Conservation (phyloP, 1,140 invertebrate species). For the Ceratoteleas bidentatus region DNA sequence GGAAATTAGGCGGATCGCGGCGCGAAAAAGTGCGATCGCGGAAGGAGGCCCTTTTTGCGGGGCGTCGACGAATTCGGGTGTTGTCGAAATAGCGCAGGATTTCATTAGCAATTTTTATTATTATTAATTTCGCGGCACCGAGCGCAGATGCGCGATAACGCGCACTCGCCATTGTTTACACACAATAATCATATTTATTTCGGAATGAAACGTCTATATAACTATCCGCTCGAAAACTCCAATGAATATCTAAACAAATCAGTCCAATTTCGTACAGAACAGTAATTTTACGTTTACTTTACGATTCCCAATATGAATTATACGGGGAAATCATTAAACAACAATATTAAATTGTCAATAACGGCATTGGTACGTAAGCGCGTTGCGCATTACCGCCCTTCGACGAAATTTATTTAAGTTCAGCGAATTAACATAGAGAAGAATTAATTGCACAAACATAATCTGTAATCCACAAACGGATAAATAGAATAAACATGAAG, state of each 20-base stretch:
- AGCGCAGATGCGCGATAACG: neutral
- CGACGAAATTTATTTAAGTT: constrained; percentile 43
- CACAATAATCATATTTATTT: constrained; percentile 30
- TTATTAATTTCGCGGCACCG: too few relatives aligned
- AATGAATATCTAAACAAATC: constrained; percentile 43
- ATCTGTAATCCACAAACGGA: constrained; percentile 31
- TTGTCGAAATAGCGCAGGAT: too few relatives aligned
- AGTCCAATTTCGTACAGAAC: constrained; percentile 32
- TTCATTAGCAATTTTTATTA: neutral
- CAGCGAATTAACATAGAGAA: constrained; percentile 39
- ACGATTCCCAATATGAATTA: constrained; percentile 28
- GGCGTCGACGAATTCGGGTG: too few relatives aligned
- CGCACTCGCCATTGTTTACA: too few relatives aligned
- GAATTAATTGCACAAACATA: constrained; percentile 46
- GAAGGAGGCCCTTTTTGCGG: too few relatives aligned
- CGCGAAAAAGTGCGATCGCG: neutral
- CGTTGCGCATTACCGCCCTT: constrained; percentile 11
- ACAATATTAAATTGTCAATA: constrained; percentile 52
- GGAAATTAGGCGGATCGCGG: constrained; percentile 6
- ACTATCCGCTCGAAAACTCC: constrained; percentile 31
- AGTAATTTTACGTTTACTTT: constrained; percentile 46
- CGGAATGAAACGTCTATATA: constrained; percentile 34
- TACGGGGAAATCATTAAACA: constrained; percentile 40
- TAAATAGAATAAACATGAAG: constrained; percentile 21
- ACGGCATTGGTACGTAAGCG: constrained; percentile 26